These are phyloP conservation scores for Kryptopterus vitreolus DNA, from an alignment of 2,797 vertebrate species.

Conservation along the genomic window DNA sequence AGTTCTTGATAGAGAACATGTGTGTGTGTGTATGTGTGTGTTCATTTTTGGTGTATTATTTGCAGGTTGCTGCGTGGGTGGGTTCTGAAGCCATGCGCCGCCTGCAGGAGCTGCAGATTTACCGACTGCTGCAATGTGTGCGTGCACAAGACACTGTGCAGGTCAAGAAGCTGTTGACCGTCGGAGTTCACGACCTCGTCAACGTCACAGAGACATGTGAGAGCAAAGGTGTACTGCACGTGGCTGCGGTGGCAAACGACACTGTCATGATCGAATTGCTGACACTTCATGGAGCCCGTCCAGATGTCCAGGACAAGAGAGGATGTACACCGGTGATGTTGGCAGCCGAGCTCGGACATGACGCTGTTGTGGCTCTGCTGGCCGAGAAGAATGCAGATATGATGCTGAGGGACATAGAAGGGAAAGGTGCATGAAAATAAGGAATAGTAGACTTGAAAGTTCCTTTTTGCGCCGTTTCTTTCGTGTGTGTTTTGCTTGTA, in stretches of 20 bases:
- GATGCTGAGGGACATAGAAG: conserved; percentile 79
- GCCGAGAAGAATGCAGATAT: conserved; percentile 77
- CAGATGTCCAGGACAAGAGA: conserved; percentile 78
- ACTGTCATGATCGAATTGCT: conserved; percentile 82
- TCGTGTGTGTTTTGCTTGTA: too few relatives aligned
- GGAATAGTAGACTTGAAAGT: too few relatives aligned
- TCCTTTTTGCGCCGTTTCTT: not conserved
- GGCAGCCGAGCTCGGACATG: conserved; percentile 84
- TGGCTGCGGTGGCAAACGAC: conserved; percentile 79
- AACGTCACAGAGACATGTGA: conserved; percentile 83
- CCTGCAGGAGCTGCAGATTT: conserved; percentile 84
- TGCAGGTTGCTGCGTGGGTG: conserved; percentile 61
- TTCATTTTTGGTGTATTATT: not conserved
- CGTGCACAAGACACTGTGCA: conserved; percentile 73
- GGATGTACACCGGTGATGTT: conserved; percentile 84
- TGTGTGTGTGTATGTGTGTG: not conserved
- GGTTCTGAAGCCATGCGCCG: conserved; percentile 69
- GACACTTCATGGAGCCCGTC: conserved; percentile 75
- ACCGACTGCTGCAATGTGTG: conserved; percentile 86
- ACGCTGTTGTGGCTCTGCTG: conserved; percentile 75
- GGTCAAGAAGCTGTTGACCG: conserved; percentile 79
- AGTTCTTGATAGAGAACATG: too few relatives aligned
- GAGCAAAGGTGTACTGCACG: conserved; percentile 80
- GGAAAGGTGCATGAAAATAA: conserved; percentile 77
- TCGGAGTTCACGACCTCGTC: conserved; percentile 82